phyloP scores from a whole-genome alignment of 2,113 vertebrate genomes.

The Myanophis thanlyinensis region DNA sequence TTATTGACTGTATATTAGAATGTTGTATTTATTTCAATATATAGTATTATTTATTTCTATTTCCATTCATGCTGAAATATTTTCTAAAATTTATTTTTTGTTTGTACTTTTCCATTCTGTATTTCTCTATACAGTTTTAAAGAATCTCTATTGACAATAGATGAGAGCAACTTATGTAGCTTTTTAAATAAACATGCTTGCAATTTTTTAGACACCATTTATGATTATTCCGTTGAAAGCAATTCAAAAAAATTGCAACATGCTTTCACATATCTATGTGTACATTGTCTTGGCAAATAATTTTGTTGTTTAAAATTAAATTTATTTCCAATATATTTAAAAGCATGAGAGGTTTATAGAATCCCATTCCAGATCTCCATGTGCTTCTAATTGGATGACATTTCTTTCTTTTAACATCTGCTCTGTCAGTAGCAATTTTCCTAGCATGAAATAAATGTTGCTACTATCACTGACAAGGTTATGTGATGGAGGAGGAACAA shows the following conservation, averaged over 20 bases:
- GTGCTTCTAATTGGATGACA: not conserved
- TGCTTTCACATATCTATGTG: slow-evolving; percentile 4
- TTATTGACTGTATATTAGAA: not conserved
- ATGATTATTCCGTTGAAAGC: slow-evolving; percentile 33
- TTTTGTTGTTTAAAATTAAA: slow-evolving; percentile 33
- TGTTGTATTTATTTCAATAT: not conserved
- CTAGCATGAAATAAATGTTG: not conserved
- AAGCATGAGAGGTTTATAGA: slow-evolving; percentile 6
- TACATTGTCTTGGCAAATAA: slow-evolving; percentile 29
- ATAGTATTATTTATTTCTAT: not conserved
- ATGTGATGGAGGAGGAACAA: not conserved
- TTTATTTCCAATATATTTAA: slow-evolving; percentile 50
- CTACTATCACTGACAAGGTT: not conserved
- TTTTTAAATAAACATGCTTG: not conserved
- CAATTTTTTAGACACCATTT: slow-evolving; percentile 32
- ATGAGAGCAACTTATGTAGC: not conserved
- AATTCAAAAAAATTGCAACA: not conserved
- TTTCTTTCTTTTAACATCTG: not conserved
- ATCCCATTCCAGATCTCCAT: not conserved
- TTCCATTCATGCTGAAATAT: not conserved
- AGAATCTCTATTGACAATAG: not conserved
- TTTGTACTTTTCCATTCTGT: not conserved
- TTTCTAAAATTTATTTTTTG: slow-evolving; percentile 7
- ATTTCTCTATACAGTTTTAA: not conserved
- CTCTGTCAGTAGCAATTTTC: not conserved